A percentile compares a stretch with the other conserved stretches of the same genome.
These are phyloP conservation scores for Turdus rufiventris DNA, from an alignment of 2,113 vertebrate species.

Conservation along the genomic window DNA sequence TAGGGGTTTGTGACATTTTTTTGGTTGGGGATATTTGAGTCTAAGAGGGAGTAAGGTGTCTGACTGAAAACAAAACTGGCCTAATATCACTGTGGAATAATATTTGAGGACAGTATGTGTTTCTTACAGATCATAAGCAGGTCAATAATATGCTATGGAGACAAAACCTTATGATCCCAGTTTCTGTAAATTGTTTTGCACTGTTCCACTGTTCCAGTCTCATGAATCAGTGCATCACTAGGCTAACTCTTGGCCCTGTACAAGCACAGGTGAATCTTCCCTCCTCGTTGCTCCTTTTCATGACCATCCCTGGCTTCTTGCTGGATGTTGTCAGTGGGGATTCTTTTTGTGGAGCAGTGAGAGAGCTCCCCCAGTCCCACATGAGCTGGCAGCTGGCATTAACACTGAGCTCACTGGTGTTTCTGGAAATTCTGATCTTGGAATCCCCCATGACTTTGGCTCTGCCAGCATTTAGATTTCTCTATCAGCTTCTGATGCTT, in stretches of 20 bases:
- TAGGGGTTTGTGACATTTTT: neutral
- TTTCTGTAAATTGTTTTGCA: neutral
- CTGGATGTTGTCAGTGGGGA: neutral
- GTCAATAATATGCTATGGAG: neutral
- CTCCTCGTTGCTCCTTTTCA: neutral
- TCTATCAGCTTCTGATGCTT: neutral
- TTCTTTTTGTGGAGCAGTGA: neutral
- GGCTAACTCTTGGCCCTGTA: neutral
- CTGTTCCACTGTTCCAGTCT: neutral
- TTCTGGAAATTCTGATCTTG: neutral
- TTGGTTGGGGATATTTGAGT: accelerated
- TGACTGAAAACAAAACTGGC: neutral
- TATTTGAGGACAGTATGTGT: neutral
- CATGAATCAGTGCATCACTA: neutral
- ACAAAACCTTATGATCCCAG: neutral
- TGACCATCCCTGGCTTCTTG: neutral
- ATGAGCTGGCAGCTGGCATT: neutral
- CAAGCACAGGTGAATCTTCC: neutral
- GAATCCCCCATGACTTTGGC: neutral
- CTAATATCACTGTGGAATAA: neutral
- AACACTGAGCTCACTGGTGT: neutral
- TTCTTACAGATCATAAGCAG: neutral
- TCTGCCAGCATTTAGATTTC: neutral
- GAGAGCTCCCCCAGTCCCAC: neutral
- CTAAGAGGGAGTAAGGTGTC: neutral